Percentiles rank a stretch among this genome's conserved stretches.
phyloP scores from a whole-genome alignment of 2,113 vertebrate species.

The Bubo blakistoni region DNA sequence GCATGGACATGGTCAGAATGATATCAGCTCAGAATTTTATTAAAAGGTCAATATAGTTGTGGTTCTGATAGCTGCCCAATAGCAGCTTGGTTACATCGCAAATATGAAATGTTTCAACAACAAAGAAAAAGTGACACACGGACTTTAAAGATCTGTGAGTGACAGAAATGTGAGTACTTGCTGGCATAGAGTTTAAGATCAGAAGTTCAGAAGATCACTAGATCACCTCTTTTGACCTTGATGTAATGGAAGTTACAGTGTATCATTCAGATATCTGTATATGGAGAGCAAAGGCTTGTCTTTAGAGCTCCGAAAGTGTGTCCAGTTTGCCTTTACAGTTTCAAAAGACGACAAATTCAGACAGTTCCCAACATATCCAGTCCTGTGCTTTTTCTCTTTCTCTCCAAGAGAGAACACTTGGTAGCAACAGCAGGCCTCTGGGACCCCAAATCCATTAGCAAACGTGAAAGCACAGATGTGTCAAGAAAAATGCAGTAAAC shows the following conservation, averaged over 20 bases:
- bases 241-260: rapidly evolving
- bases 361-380: background rate
- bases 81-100: background rate
- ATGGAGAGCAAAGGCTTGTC: background rate
- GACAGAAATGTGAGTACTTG: background rate
- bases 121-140: background rate
- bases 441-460: background rate
- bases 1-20: background rate
- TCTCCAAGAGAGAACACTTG: background rate
- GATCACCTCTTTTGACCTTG: background rate
- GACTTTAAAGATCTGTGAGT: background rate
- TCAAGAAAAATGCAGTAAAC: background rate
- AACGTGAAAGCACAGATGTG: background rate
- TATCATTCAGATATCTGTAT: background rate
- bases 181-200: background rate
- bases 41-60: background rate
- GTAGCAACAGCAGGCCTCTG: background rate
- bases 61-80: background rate
- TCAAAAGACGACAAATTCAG: background rate
- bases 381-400: background rate
- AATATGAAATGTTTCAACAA: background rate
- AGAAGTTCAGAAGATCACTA: background rate
- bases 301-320: background rate
- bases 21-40: background rate
- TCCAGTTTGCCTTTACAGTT: background rate